Evolutionary conservation across 2,113 vertebrate genomes (phyloP), one percentile per base, ranked within the genome.

Genomic region (Mesoclemmys tuberculata): DNA sequence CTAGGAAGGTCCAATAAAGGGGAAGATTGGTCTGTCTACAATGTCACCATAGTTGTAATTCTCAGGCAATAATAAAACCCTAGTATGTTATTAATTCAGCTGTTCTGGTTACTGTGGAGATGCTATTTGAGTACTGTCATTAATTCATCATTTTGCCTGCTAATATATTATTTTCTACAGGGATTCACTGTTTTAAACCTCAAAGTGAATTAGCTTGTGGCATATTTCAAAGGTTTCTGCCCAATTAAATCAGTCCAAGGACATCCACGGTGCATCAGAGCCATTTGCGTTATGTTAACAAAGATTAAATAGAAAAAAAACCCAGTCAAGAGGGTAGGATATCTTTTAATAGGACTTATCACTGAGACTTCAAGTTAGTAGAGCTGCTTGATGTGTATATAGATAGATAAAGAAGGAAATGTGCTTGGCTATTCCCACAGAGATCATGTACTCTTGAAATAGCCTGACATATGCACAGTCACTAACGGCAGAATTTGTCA

Each of bases 161-260:
- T 94, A 97, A 98, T 98, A 97, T 83, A 95, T 98, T 97, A 98
- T 98, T 97, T 98, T 97, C 97, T 95, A 92, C 90, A 94, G 92
- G 94, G 91, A 97, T 97, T 98, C 96, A 97, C 97, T 98, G 96
- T 98, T 97, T 98, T 97, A 97, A 97, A 94, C 97, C 93, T 97
- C 95, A 90, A 92, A 74, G 41, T 95, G 87, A 97, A 97, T 97
- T 96, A 97, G 96, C 94, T 93, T 94, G 88, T 97, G 93, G 97
- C 97, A 97, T 98, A 98, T 98, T 98, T 98, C 92, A 55, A 97
- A 96, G 92, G 75, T 96, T 97, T 97, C 93, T 0, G 24, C 93
- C 94, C 96, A 98, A 98, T 98, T 98, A 98, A 97, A 95, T 97
- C 97, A 94, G 95, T 97, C 97, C 93, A 97, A 98, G 93, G 97